A percentile compares a stretch with the other conserved stretches of the same genome.
phyloP scores from a whole-genome alignment of 2,113 vertebrate species.

The Bostrychus sinensis region DNA sequence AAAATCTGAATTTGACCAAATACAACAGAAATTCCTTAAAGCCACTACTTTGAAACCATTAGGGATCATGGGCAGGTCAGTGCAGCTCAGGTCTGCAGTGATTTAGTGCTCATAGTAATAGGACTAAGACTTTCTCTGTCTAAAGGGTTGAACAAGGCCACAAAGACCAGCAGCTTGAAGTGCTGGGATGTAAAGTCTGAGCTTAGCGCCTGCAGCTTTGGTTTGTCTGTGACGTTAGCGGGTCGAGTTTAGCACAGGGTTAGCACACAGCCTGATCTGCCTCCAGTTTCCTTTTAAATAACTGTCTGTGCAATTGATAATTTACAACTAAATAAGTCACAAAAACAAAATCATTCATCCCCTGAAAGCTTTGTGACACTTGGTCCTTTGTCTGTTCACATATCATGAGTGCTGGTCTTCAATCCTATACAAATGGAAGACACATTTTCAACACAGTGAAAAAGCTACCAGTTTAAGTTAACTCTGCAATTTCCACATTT shows the following conservation, averaged over 20 bases:
- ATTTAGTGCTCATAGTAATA: background rate
- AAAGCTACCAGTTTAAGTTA: too few species aligned
- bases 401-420: background rate
- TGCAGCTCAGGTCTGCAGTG: background rate
- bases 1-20: too few species aligned
- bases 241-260: conserved; percentile 29
- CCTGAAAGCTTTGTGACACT: background rate
- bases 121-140: background rate
- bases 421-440: too few species aligned
- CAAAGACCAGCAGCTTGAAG: conserved; percentile 10
- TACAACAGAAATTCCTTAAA: too few species aligned
- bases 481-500: too few species aligned
- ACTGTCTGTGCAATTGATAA: conserved; percentile 37
- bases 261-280: conserved; percentile 29
- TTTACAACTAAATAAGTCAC: background rate
- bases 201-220: conserved; percentile 40
- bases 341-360: background rate
- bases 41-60: too few species aligned
- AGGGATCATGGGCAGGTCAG: too few species aligned
- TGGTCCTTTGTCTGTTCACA: background rate
- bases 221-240: conserved; percentile 40
- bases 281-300: conserved; percentile 19
- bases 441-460: too few species aligned
- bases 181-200: conserved; percentile 37
- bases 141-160: conserved; percentile 6